Percentiles rank a stretch among this genome's conserved stretches.
These are phyloP conservation scores for Seriola dumerili DNA, from an alignment of 2,113 vertebrate genomes.

Conservation along the genomic window DNA sequence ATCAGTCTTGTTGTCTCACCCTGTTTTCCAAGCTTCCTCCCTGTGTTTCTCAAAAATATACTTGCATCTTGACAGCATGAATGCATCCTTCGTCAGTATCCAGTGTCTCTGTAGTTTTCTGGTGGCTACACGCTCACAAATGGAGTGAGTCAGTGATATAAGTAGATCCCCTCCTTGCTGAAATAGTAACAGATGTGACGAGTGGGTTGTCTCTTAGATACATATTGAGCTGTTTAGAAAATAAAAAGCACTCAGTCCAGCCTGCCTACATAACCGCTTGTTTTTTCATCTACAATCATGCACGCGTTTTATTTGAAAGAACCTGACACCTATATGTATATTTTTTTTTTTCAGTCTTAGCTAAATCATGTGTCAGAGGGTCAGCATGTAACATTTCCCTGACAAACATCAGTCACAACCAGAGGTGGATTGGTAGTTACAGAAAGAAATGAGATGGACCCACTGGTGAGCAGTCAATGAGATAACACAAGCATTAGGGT, in stretches of 20 bases:
- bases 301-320: neutral
- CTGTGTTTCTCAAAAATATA: neutral
- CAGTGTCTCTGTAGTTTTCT: neutral
- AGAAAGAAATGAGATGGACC: neutral
- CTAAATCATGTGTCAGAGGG: no score
- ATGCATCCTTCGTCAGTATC: neutral
- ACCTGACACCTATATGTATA: no score
- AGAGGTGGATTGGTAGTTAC: neutral
- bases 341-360: no score
- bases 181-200: constrained; percentile 20
- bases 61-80: neutral
- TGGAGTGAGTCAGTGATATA: neutral
- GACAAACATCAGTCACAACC: neutral
- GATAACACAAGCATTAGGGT: neutral
- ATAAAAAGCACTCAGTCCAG: neutral
- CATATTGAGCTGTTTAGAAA: neutral
- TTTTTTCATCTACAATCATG: neutral
- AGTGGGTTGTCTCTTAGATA: constrained; percentile 6
- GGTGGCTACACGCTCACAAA: neutral
- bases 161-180: constrained; percentile 7
- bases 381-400: neutral
- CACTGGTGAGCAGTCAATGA: no score
- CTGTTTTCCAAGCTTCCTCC: neutral
- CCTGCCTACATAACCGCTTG: neutral
- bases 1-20: neutral